phyloP scores from a whole-genome alignment of 53 echinoderm and acorn worm species.

The Apostichopus leukothele region DNA sequence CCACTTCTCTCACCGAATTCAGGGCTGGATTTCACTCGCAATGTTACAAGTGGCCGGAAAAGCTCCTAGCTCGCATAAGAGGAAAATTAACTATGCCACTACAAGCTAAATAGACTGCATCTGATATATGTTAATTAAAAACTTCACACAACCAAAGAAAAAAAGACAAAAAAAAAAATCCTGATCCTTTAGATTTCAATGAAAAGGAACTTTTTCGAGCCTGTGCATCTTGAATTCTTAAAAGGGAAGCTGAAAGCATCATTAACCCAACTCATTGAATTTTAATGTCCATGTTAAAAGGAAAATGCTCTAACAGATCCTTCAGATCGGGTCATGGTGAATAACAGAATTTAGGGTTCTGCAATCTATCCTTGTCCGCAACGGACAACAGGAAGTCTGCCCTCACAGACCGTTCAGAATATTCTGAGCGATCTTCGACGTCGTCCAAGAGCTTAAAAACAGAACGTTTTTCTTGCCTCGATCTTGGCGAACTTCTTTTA shows the following conservation, averaged over 20 bases:
- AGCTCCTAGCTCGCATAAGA: neutral
- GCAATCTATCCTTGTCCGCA: neutral
- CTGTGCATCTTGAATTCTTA: neutral
- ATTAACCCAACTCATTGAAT: conserved; percentile 24
- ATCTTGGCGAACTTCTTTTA: too few species aligned
- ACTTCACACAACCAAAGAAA: too few species aligned
- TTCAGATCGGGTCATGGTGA: conserved; percentile 1
- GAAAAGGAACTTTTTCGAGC: neutral
- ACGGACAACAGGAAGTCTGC: neutral
- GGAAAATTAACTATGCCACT: neutral
- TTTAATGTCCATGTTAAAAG: conserved; percentile 39
- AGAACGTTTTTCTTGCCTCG: too few species aligned
- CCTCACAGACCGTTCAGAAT: neutral
- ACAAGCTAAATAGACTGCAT: conserved; percentile 16
- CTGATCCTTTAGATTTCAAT: neutral
- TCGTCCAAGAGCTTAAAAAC: neutral
- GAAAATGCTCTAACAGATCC: conserved; percentile 10
- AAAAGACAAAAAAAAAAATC: neutral
- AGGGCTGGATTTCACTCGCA: too few species aligned
- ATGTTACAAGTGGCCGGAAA: neutral
- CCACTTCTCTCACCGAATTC: neutral
- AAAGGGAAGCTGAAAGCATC: neutral
- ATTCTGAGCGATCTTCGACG: neutral
- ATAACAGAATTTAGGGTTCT: neutral
- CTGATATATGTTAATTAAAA: conserved; percentile 34